phyloP scores from a whole-genome alignment of 2,113 vertebrate genomes.

The Onychorhynchus coronatus region DNA sequence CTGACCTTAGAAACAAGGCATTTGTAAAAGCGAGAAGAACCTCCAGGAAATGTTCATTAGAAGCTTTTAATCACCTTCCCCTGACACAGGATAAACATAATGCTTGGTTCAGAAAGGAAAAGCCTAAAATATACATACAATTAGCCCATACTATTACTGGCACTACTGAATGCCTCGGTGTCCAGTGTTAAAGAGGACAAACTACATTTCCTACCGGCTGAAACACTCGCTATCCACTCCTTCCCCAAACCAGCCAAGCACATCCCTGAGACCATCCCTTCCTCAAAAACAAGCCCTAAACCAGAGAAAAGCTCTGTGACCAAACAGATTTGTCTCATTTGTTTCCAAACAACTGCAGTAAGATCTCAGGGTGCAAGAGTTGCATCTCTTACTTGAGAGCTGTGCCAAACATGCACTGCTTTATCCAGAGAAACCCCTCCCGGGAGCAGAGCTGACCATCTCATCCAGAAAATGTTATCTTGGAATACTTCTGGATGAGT shows the following conservation, averaged over 20 bases:
- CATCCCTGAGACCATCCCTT: background rate
- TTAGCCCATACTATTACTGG: background rate
- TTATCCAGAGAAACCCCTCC: background rate
- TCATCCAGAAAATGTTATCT: background rate
- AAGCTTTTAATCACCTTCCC: background rate
- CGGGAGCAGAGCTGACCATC: accelerated
- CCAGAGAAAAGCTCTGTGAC: background rate
- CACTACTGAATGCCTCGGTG: accelerated
- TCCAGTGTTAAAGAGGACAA: background rate
- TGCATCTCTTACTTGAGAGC: background rate
- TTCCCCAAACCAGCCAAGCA: background rate
- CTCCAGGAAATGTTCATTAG: background rate
- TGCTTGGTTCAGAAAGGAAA: background rate
- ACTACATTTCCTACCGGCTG: background rate
- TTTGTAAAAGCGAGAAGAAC: background rate
- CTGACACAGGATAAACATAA: background rate
- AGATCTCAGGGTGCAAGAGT: background rate
- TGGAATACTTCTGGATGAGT: background rate
- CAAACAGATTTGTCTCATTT: background rate
- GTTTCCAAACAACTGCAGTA: background rate
- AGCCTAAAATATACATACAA: background rate
- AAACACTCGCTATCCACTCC: background rate
- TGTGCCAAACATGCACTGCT: accelerated
- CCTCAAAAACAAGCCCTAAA: background rate
- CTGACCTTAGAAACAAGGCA: background rate